Evolutionary conservation across 2,113 vertebrate species (phyloP).

Genomic region (Cettia cetti): DNA sequence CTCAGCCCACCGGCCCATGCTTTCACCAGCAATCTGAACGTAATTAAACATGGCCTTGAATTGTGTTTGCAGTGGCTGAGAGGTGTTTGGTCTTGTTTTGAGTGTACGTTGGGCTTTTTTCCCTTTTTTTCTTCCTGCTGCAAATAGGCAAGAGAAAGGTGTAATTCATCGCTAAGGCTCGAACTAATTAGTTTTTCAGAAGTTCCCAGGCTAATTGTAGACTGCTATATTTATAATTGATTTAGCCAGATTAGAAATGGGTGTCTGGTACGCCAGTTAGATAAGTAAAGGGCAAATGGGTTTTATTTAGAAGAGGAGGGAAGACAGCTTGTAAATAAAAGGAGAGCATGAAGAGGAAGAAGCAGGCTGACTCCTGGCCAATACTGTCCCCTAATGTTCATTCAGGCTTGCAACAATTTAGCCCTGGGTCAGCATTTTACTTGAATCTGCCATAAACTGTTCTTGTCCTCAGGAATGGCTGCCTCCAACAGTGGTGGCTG

Average conservation of each 20-base stretch:
- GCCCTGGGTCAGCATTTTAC: neutral
- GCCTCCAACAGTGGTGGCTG: neutral
- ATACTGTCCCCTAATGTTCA: constrained; percentile 54
- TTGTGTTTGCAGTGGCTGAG: neutral
- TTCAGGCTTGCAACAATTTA: constrained; percentile 26
- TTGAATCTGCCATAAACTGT: neutral
- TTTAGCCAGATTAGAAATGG: constrained; percentile 64
- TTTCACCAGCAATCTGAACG: neutral
- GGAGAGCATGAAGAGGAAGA: neutral
- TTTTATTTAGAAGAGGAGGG: neutral
- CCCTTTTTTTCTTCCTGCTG: neutral
- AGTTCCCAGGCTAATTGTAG: constrained; percentile 61
- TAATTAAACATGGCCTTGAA: neutral
- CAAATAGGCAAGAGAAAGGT: constrained; percentile 50
- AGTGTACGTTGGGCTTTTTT: neutral
- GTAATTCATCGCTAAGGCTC: constrained; percentile 19
- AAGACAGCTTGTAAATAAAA: neutral
- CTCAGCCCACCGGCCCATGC: neutral
- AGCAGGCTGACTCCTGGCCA: constrained; percentile 10
- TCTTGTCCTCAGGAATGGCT: neutral
- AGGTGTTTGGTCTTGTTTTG: neutral
- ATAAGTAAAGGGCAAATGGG: neutral
- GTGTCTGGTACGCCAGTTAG: constrained; percentile 20
- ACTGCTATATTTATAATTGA: constrained; percentile 61
- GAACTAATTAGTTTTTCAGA: constrained; percentile 54